Evolutionary conservation across 2,888 invertebrate species (phyloP), one percentile per base, ranked within the genome.

Genomic region (Phalera bucephala): DNA sequence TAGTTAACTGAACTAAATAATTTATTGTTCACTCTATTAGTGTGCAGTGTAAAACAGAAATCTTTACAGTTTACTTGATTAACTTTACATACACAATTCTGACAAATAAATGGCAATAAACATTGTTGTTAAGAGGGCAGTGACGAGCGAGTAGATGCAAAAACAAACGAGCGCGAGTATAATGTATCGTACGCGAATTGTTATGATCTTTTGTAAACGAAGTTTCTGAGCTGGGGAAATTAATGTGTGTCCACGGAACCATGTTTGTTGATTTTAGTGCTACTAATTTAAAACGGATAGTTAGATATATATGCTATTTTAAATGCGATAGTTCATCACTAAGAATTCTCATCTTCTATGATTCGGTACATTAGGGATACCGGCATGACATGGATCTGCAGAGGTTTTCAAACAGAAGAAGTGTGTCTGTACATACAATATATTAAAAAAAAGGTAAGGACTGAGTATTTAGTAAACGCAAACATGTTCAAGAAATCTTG

Each of bases 21-120:
- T 53, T 56, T 57, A 57, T 47, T 37, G 26, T 44, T 53, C 40
- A 40, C 28, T 56, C 36, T 36, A 42, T 40, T 17, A 29, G 27
- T 27, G 28, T 30, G 28, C 32, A 48, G 27, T 15, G 25, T 31
- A 31, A 25, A 28, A 40, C 21, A 41, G 42, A 45, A 22, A 40
- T 36, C 4, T 5, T n/a, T 33, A 26, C 44, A 36, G 44, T 51
- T 53, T 44, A 47, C 33, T 27, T 37, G 28, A 43, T 55, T 43
- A 52, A 44, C 36, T 35, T 20, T 4, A 14, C 29, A 28, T 35
- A 49, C 39, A 46, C 45, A 51, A 41, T 29, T 45, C 41, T 36
- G 44, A 43, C 41, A 43, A 36, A 39, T 33, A 44, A 47, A 40
- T 31, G 31, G 40, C 19, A 12, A 40, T 43, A 45, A 44, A 57